Evolutionary conservation across 2,113 vertebrate species (phyloP), one percentile per base, ranked within the genome.

Genomic region (Pomatostomus ruficeps): DNA sequence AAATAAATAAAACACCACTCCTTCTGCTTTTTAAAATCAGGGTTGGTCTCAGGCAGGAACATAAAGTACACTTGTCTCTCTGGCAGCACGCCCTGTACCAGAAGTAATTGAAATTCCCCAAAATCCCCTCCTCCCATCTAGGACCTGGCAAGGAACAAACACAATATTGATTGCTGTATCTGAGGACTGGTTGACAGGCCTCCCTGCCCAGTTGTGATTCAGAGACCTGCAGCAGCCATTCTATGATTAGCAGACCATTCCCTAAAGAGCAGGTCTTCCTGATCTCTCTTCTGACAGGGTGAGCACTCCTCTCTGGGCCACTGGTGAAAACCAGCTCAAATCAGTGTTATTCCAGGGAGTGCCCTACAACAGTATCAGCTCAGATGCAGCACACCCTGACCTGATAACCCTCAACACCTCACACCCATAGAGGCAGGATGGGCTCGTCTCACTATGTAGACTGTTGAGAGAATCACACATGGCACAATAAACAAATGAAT

Each of bases 1-100:
- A 93, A 90, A 94, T 52, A 91, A 91, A 91, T 67, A 91, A 85
- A 95, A 23, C 52, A 71, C 35, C 78, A 73, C 49, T 52, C 91
- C 79, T 93, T 67, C 91, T 91, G 66, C 77, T 91, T 92, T 92
- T 78, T 62, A 72, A 94, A 92, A 82, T 72, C 85, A 83, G 81
- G 54, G 91, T 17, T 85, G 93, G 55, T 85, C 89, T 89, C 89
- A 70, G 76, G 29, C 10, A 10, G 80, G 93, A 97, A 93, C 85
- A 88, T 6, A 10, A 38, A 83, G 91, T 89, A 93, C 28, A 2
- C 65, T 93, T 89, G 85, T 79, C 46, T 91, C 58, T 75, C 54
- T 95, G 94, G 95, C 94, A 88, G 78, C 20, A 43, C 46, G 87
- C 91, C 89, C 75, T 88, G 40, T 48, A 63, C 81, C 63, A 93